phyloP scores from a whole-genome alignment of 2,113 vertebrate genomes.

The Carlito syrichta region DNA sequence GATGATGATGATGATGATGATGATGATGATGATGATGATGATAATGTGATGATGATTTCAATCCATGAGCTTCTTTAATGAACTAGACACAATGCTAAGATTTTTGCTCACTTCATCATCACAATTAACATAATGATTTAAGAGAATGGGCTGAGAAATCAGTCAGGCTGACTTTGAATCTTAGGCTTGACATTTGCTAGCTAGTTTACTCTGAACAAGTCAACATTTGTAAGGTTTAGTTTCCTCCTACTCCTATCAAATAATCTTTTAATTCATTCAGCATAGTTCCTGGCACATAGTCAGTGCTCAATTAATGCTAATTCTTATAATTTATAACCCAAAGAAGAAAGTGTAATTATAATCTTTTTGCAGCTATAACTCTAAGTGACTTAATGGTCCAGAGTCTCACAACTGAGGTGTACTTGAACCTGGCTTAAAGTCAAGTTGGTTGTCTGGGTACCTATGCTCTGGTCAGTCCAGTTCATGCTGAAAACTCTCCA shows the following conservation, averaged over 20 bases:
- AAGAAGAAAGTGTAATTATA: neutral
- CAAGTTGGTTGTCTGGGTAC: neutral
- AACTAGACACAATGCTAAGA: neutral
- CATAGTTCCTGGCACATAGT: neutral
- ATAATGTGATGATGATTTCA: too few species aligned
- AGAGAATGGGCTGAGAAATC: neutral
- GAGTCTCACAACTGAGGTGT: neutral
- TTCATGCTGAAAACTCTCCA: neutral
- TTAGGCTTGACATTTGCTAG: neutral
- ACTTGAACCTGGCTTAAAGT: neutral
- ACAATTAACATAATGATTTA: constrained; percentile 13
- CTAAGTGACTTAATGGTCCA: neutral
- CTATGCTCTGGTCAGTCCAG: neutral
- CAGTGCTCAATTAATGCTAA: neutral
- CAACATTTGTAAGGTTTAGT: neutral
- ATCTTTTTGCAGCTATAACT: neutral
- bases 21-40: too few species aligned
- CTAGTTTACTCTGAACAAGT: neutral
- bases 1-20: neutral
- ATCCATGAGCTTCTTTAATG: neutral
- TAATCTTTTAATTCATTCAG: neutral
- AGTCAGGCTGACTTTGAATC: neutral
- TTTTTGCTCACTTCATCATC: neutral
- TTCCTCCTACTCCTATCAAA: neutral
- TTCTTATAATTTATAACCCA: neutral